Evolutionary conservation across 2,113 vertebrate genomes (phyloP).

Genomic region (Phyllostomus discolor): DNA sequence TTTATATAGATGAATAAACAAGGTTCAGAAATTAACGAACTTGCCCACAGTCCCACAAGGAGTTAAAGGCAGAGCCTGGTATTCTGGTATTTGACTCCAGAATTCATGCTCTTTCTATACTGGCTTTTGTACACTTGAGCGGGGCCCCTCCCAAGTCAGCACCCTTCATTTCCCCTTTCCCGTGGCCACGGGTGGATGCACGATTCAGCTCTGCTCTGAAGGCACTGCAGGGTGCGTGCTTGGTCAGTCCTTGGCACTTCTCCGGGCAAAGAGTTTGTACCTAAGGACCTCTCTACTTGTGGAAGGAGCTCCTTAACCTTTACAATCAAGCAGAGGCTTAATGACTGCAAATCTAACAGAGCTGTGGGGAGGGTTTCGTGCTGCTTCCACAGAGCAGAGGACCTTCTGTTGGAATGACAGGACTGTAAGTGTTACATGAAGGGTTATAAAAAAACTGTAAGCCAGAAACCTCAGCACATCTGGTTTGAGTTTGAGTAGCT

Average conservation of each 20-base stretch:
- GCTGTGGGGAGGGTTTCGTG: slow-evolving; percentile 1
- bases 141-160: background rate
- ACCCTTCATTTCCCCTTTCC: background rate
- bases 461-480: slow-evolving; percentile 63
- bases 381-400: slow-evolving; percentile 48
- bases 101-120: background rate
- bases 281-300: slow-evolving; percentile 66
- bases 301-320: slow-evolving; percentile 67
- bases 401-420: slow-evolving; percentile 69
- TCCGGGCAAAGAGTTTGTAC: slow-evolving; percentile 35
- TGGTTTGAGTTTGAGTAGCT: slow-evolving; percentile 78
- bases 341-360: slow-evolving; percentile 58
- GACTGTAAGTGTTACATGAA: slow-evolving; percentile 63
- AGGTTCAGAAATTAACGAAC: background rate
- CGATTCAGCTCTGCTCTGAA: background rate
- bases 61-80: background rate
- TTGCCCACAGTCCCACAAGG: background rate
- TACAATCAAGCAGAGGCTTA: slow-evolving; percentile 65
- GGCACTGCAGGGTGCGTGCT: background rate
- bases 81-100: background rate
- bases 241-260: background rate
- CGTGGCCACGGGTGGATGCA: fast-evolving
- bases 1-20: background rate
- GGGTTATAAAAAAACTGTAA: slow-evolving; percentile 63
- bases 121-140: background rate